Evolutionary conservation across 2,113 vertebrate genomes (phyloP), one percentile per base, ranked within the genome.

Genomic region (Trematocara macrostoma): DNA sequence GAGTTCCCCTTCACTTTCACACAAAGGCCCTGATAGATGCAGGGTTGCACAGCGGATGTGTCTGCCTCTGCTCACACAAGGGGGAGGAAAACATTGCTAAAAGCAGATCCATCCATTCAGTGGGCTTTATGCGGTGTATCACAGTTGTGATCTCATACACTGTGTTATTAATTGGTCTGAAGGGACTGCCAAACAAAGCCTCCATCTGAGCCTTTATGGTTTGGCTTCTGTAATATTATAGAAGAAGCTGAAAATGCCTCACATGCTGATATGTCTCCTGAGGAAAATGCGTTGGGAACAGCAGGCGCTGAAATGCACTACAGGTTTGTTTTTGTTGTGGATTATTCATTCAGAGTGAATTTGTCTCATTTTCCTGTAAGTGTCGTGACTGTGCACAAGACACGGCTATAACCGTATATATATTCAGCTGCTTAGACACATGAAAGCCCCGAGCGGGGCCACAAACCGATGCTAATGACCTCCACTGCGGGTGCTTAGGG

Each of bases 1-100:
- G 81, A 88, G 78, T 85, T 89, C 79, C 91, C 91, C 86, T 90
- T 82, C 61, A 16, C 84, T 81, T 89, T 23, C 84, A 69, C 87
- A 87, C 71, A 79, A 84, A 56, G 78, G 51, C 79, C 61, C 51
- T 71, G 61, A n/a, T 90, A 90, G 86, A 92, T 78, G 79, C 56
- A 78, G 76, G 49, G 71, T 84, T 89, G 55, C 52, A n/a, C 45
- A 64, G 80, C 34, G n/a, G 89, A 91, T 87, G 87, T 78, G 76
- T 83, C 29, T 4, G 34, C 84, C 85, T 90, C 79, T 76, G n/a
- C 82, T 87, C 82, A 87, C 53, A 35, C 34, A 57, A 3, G 14
- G 35, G 26, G 55, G 8, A 38, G 55, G 56, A 16, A 57, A 80
- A 59, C 42, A 69, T 51, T 20, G 42, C 84, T 91, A 83, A 89